Base-by-base conservation (phyloP, 2,797 vertebrate species). In the Agapornis canus region DNA sequence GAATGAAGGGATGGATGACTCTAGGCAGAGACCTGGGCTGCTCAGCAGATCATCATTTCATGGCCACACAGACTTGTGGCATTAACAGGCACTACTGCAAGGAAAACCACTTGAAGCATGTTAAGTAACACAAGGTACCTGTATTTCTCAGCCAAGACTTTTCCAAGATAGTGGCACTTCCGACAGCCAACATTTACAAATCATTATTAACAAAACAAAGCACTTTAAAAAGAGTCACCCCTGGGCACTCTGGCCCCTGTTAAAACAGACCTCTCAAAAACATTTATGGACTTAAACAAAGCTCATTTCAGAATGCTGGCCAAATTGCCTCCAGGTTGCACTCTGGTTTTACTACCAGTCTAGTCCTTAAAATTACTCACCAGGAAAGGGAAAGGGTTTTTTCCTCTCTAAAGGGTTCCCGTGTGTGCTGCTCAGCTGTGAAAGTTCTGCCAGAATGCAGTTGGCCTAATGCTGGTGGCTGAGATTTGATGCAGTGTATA, bases 201-300 rank as follows among this genome's bases (percentile, higher is more conserved):
- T 63, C 43, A 15, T 66, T 91, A 79, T 86, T 88, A 94, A 88
- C 89, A 76, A 91, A 95, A 95, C 94, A 96, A 97, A 95, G 54
- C 47, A 27, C 72, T 94, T 94, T 95, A 91, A 86, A 95, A 48
- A 72, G 76, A 95, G 73, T 88, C 85, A 96, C 87, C 80, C 70
- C 73, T 83, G 92, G 95, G 94, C 91, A 94, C 77, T 31, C 72
- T 93, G 96, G 95, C 92, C 66, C 88, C 85, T 45, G 7, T 90
- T 96, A 70, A 96, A 94, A 92, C 66, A 94, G 91, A 57, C 89
- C 86, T 93, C 88, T 90, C 82, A 92, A 72, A 95, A 91, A 70
- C 95, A 91, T 94, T 96, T 95, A 96, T 91, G 85, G 85, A 91
- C 92, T 94, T 96, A 82, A 90, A 96, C 90, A 94, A 96, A 97